Evolutionary conservation across 2,797 vertebrate genomes (phyloP).

Genomic region (Tangara arthus): DNA sequence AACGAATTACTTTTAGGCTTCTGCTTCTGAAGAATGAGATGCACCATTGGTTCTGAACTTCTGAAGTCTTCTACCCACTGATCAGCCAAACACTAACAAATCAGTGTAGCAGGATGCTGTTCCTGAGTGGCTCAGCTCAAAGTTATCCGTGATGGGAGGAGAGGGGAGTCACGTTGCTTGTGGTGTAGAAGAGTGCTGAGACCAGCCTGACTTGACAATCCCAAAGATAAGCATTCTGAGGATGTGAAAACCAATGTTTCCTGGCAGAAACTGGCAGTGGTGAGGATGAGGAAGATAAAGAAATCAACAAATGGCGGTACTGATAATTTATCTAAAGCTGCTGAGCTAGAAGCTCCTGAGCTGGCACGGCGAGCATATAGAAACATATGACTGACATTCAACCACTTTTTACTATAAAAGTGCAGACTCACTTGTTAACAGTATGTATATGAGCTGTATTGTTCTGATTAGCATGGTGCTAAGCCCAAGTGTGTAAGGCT

Average conservation of each 20-base stretch:
- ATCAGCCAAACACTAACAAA: neutral
- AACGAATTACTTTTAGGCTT: neutral
- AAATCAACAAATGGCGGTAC: neutral
- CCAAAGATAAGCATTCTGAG: neutral
- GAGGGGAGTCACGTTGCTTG: neutral
- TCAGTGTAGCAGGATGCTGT: neutral
- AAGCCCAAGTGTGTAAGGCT: neutral
- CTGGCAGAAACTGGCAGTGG: neutral
- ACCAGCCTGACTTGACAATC: neutral
- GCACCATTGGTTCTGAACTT: neutral
- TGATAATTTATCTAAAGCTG: neutral
- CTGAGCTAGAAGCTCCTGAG: neutral
- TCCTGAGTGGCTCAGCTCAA: neutral
- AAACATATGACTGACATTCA: neutral
- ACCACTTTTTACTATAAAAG: neutral
- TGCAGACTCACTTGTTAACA: neutral
- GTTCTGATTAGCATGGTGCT: neutral
- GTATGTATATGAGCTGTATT: neutral
- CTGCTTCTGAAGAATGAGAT: neutral
- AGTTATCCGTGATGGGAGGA: neutral
- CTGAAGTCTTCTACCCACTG: neutral
- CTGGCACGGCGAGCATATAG: fast-evolving
- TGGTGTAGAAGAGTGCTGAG: neutral
- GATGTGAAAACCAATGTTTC: neutral
- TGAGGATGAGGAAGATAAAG: neutral